phyloP scores from a whole-genome alignment of 2,797 vertebrate genomes.

The Syndactyla subalaris region DNA sequence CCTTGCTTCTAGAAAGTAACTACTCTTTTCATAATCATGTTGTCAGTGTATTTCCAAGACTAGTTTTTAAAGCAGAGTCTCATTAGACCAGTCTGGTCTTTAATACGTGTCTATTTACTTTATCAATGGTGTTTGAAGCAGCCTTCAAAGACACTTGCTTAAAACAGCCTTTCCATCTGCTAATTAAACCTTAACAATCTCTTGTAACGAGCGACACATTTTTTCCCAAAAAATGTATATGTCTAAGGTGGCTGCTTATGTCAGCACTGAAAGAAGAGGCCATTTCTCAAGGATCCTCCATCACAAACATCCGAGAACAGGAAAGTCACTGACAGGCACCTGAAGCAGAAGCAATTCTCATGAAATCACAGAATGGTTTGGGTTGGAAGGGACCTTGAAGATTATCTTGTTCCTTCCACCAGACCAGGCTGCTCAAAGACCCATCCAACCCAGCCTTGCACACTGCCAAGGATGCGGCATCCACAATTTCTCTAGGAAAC shows the following conservation, averaged over 20 bases:
- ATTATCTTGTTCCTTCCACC: background rate
- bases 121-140: constrained; percentile 24
- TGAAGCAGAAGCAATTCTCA: background rate
- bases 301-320: constrained; percentile 31
- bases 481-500: background rate
- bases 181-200: constrained; percentile 53
- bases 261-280: constrained; percentile 22
- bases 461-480: background rate
- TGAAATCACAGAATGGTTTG: background rate
- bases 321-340: constrained; percentile 13
- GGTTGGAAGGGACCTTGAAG: background rate
- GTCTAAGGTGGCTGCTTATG: background rate
- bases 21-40: background rate
- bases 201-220: constrained; percentile 13
- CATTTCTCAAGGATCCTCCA: constrained; percentile 16
- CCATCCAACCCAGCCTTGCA: background rate
- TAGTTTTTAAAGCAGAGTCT: background rate
- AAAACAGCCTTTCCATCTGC: constrained; percentile 19
- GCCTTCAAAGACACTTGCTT: constrained; percentile 41
- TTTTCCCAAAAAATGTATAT: background rate
- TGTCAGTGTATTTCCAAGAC: constrained; percentile 29
- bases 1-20: background rate
- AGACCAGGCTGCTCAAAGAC: background rate
- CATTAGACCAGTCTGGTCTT: background rate
- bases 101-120: background rate